phyloP scores from a whole-genome alignment of 2,113 vertebrate genomes.

The Corythornis madagascariensis region DNA sequence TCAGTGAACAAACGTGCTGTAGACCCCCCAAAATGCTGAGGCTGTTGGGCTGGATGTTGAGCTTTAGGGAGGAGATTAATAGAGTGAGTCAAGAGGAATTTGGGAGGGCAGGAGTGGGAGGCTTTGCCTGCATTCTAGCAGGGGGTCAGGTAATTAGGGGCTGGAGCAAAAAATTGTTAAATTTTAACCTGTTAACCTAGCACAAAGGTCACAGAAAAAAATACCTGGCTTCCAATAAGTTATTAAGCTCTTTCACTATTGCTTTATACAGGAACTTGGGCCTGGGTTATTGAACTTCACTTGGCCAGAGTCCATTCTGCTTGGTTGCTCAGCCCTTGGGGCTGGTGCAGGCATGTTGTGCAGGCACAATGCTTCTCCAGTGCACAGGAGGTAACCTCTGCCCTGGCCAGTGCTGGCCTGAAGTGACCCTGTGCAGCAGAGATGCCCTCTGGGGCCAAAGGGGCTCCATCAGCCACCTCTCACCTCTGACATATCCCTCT shows the following conservation, averaged over 20 bases:
- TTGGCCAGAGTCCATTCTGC: neutral
- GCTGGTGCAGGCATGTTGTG: neutral
- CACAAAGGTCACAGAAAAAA: neutral
- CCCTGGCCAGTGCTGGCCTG: neutral
- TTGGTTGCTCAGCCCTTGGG: rapidly evolving
- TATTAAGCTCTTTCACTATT: rapidly evolving
- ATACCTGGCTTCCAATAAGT: neutral
- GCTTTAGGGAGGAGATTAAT: neutral
- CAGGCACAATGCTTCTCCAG: neutral
- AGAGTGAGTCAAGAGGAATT: neutral
- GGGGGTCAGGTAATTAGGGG: neutral
- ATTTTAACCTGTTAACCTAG: conserved; percentile 15
- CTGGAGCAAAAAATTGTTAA: neutral
- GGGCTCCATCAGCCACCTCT: rapidly evolving
- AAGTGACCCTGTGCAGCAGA: neutral
- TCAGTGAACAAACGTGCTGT: neutral
- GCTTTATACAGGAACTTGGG: neutral
- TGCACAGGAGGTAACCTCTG: neutral
- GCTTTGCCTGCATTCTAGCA: neutral
- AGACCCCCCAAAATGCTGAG: neutral
- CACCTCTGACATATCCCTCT: rapidly evolving
- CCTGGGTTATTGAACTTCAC: neutral
- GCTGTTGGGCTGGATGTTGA: neutral
- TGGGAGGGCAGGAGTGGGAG: neutral
- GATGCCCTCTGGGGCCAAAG: neutral